Percentiles rank a stretch among this genome's conserved stretches.
These are phyloP conservation scores for Antedon mediterranea DNA, from an alignment of 53 echinoderm and acorn worm species.

Conservation along the genomic window DNA sequence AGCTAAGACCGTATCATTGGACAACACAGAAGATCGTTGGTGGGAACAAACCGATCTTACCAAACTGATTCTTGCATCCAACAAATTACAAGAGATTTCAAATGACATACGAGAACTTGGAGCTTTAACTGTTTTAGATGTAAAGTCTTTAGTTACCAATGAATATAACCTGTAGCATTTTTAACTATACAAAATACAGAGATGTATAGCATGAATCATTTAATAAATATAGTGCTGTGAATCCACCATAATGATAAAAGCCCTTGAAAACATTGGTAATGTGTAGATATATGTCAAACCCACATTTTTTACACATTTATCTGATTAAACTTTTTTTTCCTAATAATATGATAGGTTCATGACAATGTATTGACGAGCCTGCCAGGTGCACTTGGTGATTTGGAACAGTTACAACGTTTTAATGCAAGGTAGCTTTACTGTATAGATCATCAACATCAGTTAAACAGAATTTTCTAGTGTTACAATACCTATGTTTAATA, in stretches of 20 bases:
- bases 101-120: slow-evolving; percentile 49
- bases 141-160: slow-evolving; percentile 17
- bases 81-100: slow-evolving; percentile 52
- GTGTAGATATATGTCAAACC: too few relatives aligned
- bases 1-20: slow-evolving; percentile 52
- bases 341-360: too few relatives aligned
- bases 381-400: slow-evolving; percentile 50
- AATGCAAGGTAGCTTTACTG: slow-evolving; percentile 72
- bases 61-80: slow-evolving; percentile 86
- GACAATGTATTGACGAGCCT: slow-evolving; percentile 54
- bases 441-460: too few relatives aligned
- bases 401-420: slow-evolving; percentile 50
- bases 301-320: slow-evolving; percentile 1
- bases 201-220: too few relatives aligned
- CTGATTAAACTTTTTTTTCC: background rate
- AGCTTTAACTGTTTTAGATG: slow-evolving; percentile 73
- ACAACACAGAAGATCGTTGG: slow-evolving; percentile 63
- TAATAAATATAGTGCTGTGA: too few relatives aligned
- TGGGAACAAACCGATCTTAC: slow-evolving; percentile 84
- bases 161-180: too few relatives aligned
- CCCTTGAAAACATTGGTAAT: too few relatives aligned
- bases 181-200: too few relatives aligned
- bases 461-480: background rate
- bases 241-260: too few relatives aligned
- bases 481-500: background rate